Evolutionary conservation across 2,888 invertebrate genomes (phyloP), one percentile per base, ranked within the genome.

Genomic region (Agrilus mali): DNA sequence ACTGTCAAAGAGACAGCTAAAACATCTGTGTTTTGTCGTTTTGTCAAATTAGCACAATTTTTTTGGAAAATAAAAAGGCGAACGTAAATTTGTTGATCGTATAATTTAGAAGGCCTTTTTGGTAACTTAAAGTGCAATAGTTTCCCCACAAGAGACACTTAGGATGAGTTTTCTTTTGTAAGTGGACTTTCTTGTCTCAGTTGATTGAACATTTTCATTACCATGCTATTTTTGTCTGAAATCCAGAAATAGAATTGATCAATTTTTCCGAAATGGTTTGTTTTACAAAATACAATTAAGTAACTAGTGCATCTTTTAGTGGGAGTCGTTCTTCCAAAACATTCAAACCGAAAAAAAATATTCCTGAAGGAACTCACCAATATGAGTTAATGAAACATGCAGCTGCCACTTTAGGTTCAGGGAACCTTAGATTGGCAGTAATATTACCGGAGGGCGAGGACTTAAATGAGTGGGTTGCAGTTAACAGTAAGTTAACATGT

Each of bases 391-490:
- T 96, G 95, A 90, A 95, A 72, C 95, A 94, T 75, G 93, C 93
- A n/a, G 95, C 95, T 2, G 94, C 95, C 45, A 98, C 98, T 1
- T 73, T 98, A 36, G 98, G 97, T 44, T 96, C 95, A 38, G 97
- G 96, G 17, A 97, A 97, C 73, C 74, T 98, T 52, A 75, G 96
- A 49, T 77, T 94, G 49, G 98, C 97, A 36, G 97, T 98, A 43
- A 86, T 90, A 77, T 72, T 97, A 55, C 97, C 97, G 1, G 96
- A 96, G 67, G 97, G 98, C 33, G 98, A 99, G 71, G 98, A 98
- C 71, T 78, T 95, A 51, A 97, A 98, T 63, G 98, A 99, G 74
- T 98, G 98, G 98, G 93, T 99, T 35, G 98, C 98, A 43, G 97
- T 98, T 37, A 98, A 99, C 66, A 97, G 97, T 94, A 69, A 80